phyloP scores from a whole-genome alignment of 2,888 invertebrate species.

The Chloromyia formosa region DNA sequence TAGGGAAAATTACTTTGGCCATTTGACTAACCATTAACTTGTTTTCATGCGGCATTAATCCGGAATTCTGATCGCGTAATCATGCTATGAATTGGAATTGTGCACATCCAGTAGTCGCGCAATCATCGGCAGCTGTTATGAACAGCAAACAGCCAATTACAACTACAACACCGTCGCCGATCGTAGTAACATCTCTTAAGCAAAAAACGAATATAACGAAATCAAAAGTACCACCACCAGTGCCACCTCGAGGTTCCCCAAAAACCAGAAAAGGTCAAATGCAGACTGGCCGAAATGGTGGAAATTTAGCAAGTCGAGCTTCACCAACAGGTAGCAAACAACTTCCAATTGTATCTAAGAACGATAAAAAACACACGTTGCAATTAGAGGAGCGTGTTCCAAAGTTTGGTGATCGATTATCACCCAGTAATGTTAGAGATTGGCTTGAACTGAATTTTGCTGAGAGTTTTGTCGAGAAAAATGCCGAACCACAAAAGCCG shows the following conservation, averaged over 20 bases:
- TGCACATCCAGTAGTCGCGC: slow-evolving; percentile 63
- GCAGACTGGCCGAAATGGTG: slow-evolving; percentile 27
- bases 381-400: slow-evolving; percentile 54
- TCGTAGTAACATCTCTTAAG: slow-evolving; percentile 74
- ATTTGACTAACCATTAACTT: slow-evolving; percentile 31
- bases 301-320: slow-evolving; percentile 45
- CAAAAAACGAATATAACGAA: slow-evolving; percentile 74
- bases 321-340: slow-evolving; percentile 50
- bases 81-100: neutral
- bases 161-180: slow-evolving; percentile 67
- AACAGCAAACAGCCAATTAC: slow-evolving; percentile 61
- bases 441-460: slow-evolving; percentile 60
- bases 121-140: slow-evolving; percentile 18
- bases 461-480: slow-evolving; percentile 12
- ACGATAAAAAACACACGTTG: slow-evolving; percentile 47
- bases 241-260: slow-evolving; percentile 84
- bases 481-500: neutral
- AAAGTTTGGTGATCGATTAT: slow-evolving; percentile 60
- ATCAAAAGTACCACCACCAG: slow-evolving; percentile 86
- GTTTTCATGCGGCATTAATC: slow-evolving; percentile 40
- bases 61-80: neutral
- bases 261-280: slow-evolving; percentile 68
- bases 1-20: neutral
- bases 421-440: slow-evolving; percentile 62
- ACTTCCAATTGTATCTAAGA: slow-evolving; percentile 12